A percentile compares a stretch with the other conserved stretches of the same genome.
phyloP scores from a whole-genome alignment of 2,888 invertebrate species.

The Idaea dimidiata region DNA sequence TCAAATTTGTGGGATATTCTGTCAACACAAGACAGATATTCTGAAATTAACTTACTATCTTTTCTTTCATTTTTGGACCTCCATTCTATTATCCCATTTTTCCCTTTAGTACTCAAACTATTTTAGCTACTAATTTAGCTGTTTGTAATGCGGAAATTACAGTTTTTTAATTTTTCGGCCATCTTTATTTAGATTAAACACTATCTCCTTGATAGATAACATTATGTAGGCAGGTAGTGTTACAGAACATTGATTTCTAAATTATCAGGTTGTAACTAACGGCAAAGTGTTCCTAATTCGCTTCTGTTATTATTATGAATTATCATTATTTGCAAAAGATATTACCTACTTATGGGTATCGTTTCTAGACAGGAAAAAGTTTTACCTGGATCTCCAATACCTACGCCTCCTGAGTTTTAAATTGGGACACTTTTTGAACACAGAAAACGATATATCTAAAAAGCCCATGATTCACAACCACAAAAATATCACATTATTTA shows the following conservation, averaged over 20 bases:
- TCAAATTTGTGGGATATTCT: no score
- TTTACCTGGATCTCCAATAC: constrained; percentile 48
- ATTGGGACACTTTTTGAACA: constrained; percentile 71
- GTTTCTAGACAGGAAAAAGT: background rate
- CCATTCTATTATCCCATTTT: no score
- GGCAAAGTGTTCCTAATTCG: constrained; percentile 3
- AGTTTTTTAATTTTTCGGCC: no score
- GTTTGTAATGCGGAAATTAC: no score
- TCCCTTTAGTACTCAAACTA: no score
- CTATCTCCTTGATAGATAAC: background rate
- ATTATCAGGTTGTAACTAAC: constrained; percentile 18
- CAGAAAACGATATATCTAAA: constrained; percentile 59
- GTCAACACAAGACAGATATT: no score
- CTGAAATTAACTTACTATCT: no score
- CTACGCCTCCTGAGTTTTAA: constrained; percentile 54
- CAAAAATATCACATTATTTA: constrained; percentile 50
- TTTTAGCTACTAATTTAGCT: no score
- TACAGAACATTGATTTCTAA: background rate
- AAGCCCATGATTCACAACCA: constrained; percentile 56
- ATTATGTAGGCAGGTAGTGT: background rate
- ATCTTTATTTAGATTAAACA: no score
- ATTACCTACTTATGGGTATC: background rate
- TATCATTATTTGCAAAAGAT: background rate
- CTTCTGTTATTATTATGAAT: background rate
- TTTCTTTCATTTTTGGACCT: no score